Evolutionary conservation across 2,797 vertebrate genomes (phyloP).

Genomic region (Epinephelus awoara): DNA sequence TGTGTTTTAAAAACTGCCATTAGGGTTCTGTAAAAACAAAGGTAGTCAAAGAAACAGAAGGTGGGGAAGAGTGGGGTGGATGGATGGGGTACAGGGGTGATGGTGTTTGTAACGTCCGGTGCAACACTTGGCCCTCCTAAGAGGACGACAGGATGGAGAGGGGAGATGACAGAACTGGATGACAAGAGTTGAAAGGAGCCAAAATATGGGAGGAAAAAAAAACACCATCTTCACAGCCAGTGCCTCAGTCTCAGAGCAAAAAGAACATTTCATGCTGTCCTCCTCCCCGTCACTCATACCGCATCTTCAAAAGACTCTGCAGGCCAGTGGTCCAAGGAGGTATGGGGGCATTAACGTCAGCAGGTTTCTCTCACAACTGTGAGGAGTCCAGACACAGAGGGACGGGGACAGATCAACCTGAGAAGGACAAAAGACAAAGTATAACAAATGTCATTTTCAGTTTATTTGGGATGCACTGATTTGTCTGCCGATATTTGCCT

Average conservation of each 20-base stretch:
- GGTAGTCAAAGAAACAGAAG: slow-evolving; percentile 73
- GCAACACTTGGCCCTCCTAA: slow-evolving; percentile 52
- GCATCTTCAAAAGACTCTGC: slow-evolving; percentile 63
- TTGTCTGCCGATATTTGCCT: too few species aligned
- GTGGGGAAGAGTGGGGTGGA: slow-evolving; percentile 18
- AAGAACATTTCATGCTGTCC: slow-evolving; percentile 72
- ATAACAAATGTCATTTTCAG: not conserved
- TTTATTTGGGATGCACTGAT: too few species aligned
- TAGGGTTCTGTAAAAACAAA: slow-evolving; percentile 81
- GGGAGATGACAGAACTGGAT: slow-evolving; percentile 39
- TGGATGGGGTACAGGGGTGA: slow-evolving; percentile 46
- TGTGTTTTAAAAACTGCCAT: slow-evolving; percentile 83
- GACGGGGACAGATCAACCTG: slow-evolving; percentile 69
- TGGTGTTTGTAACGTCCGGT: slow-evolving; percentile 62
- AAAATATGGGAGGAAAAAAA: slow-evolving; percentile 49
- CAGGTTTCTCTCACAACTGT: slow-evolving; percentile 68
- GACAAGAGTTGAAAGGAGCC: slow-evolving; percentile 57
- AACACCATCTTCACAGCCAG: slow-evolving; percentile 74
- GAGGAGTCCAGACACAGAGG: slow-evolving; percentile 68
- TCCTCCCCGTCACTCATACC: slow-evolving; percentile 59
- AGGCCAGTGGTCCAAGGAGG: slow-evolving; percentile 67
- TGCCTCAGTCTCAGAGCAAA: slow-evolving; percentile 74
- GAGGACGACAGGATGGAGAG: slow-evolving; percentile 44
- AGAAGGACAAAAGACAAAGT: slow-evolving; percentile 35
- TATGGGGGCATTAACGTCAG: slow-evolving; percentile 65